These are phyloP conservation scores for Etheostoma nigrum DNA, from an alignment of 2,797 vertebrate genomes.

Conservation along the genomic window DNA sequence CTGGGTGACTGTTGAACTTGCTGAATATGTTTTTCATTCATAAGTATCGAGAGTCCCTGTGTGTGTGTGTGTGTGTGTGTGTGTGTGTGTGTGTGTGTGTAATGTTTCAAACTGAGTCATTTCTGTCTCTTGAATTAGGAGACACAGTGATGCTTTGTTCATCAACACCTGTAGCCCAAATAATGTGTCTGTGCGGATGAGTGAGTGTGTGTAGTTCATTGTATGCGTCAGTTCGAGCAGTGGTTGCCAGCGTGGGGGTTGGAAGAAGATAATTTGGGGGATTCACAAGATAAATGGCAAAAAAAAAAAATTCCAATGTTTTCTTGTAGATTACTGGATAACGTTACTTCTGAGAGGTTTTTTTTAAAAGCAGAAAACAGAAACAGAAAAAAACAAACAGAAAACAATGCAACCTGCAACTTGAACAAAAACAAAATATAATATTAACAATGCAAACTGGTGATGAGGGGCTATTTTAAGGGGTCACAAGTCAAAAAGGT, in stretches of 20 bases:
- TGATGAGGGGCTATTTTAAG: background rate
- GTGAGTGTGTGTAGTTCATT: background rate
- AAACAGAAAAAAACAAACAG: too few relatives aligned
- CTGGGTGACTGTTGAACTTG: constrained; percentile 38
- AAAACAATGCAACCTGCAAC: too few relatives aligned
- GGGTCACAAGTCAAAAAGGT: background rate
- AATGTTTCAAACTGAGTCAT: constrained; percentile 25
- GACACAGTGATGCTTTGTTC: constrained; percentile 4
- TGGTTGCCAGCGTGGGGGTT: background rate
- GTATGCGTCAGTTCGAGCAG: background rate
- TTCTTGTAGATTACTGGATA: background rate
- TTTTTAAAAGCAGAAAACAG: background rate
- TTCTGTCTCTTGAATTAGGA: constrained; percentile 39
- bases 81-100: constrained; percentile 10
- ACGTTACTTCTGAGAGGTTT: background rate
- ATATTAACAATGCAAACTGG: too few relatives aligned
- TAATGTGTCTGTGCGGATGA: constrained; percentile 1
- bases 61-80: background rate
- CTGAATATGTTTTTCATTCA: constrained; percentile 1
- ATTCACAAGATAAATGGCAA: background rate
- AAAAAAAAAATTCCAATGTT: background rate
- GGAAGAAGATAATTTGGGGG: too few relatives aligned
- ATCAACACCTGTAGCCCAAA: constrained; percentile 18
- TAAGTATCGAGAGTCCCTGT: background rate
- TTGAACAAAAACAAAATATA: background rate